Percentiles rank a stretch among this genome's conserved stretches.
Conservation (phyloP, 2,888 invertebrate species). For the Busseola fusca region DNA sequence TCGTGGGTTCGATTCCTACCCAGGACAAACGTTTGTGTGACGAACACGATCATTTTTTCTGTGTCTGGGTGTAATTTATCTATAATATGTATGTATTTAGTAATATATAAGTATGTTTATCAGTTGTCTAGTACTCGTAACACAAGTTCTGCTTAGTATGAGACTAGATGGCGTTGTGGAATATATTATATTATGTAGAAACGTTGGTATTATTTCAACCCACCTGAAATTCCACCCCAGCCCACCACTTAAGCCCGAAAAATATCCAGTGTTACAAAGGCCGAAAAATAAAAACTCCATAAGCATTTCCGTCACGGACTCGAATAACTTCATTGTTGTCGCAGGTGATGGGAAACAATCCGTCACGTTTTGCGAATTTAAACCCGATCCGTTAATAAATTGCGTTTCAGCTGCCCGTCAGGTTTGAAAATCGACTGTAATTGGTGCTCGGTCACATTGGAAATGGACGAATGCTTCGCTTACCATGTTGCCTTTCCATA, state of each 20-base stretch:
- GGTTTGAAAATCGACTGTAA: slow-evolving; percentile 26
- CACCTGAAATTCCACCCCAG: not conserved
- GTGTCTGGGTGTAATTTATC: too few relatives aligned
- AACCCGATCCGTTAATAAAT: slow-evolving; percentile 49
- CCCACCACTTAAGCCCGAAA: not conserved
- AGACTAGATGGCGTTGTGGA: too few relatives aligned
- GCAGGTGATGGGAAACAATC: slow-evolving; percentile 41
- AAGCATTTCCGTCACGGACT: slow-evolving; percentile 27
- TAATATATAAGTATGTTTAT: too few relatives aligned
- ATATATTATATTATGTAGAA: too few relatives aligned
- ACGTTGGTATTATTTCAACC: not conserved
- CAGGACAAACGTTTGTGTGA: too few relatives aligned
- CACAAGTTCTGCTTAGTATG: too few relatives aligned
- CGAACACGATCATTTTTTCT: too few relatives aligned
- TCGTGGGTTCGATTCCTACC: too few relatives aligned
- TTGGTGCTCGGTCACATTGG: slow-evolving; percentile 13
- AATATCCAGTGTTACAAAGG: not conserved
- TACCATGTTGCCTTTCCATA: not conserved
- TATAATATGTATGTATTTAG: too few relatives aligned
- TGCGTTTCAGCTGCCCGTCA: slow-evolving; percentile 41
- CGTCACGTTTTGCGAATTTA: slow-evolving; percentile 47
- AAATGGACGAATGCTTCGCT: slow-evolving; percentile 4
- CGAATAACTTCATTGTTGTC: slow-evolving; percentile 34
- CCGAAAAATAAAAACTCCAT: not conserved
- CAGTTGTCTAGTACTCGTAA: too few relatives aligned